A percentile compares a stretch with the other conserved stretches of the same genome.
phyloP scores from a whole-genome alignment of 2,113 vertebrate genomes.

The Parotia lawesii region DNA sequence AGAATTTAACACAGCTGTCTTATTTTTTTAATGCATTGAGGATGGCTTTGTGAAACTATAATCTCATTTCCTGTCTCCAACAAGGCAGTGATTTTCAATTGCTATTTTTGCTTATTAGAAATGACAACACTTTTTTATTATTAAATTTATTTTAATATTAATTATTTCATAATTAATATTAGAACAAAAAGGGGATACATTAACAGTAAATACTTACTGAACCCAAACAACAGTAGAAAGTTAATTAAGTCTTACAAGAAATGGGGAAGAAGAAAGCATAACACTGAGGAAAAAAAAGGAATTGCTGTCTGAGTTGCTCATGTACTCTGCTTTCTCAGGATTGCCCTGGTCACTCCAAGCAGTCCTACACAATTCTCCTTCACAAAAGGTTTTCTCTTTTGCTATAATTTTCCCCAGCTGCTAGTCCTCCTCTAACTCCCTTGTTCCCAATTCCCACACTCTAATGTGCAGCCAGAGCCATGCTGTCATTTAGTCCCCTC shows the following conservation, averaged over 20 bases:
- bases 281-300: not conserved
- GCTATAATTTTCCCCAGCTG: not conserved
- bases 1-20: not conserved
- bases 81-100: not conserved
- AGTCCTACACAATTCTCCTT: not conserved
- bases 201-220: not conserved
- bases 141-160: not conserved
- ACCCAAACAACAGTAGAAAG: not conserved
- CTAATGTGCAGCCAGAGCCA: not conserved
- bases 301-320: not conserved
- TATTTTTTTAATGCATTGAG: not conserved
- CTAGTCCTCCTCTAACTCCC: not conserved
- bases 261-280: not conserved
- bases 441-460: not conserved
- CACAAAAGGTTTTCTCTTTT: slow-evolving; percentile 10
- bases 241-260: not conserved
- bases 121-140: not conserved
- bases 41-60: not conserved
- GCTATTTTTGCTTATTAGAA: not conserved
- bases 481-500: not conserved
- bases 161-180: not conserved
- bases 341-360: not conserved
- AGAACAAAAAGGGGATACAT: not conserved
- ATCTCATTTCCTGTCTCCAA: not conserved
- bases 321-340: not conserved